Evolutionary conservation across 2,113 vertebrate genomes (phyloP).

Genomic region (Podarcis cretensis): DNA sequence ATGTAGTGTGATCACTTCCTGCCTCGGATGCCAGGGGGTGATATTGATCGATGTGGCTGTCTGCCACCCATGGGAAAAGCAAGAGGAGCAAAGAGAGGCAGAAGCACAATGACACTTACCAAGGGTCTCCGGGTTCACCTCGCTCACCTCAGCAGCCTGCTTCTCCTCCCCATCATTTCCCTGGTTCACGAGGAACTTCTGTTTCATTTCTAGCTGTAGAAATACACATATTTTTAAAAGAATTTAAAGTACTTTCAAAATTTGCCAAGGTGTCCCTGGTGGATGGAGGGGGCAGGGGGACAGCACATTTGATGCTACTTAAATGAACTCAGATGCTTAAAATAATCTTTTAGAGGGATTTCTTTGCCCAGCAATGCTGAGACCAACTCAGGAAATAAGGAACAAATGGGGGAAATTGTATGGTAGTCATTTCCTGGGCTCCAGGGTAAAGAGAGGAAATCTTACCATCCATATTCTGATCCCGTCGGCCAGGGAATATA

Average conservation of each 20-base stretch:
- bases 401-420: too few relatives aligned
- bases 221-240: constrained; percentile 26
- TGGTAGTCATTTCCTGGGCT: too few relatives aligned
- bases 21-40: too few relatives aligned
- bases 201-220: constrained; percentile 95
- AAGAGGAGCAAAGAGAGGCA: neutral
- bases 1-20: too few relatives aligned
- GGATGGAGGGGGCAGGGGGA: neutral
- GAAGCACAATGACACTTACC: constrained; percentile 76
- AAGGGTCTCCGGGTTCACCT: constrained; percentile 87
- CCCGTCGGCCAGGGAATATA: constrained; percentile 89
- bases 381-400: neutral
- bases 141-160: constrained; percentile 62
- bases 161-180: constrained; percentile 79
- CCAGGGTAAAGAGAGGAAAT: constrained; percentile 8
- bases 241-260: constrained; percentile 42
- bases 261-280: neutral
- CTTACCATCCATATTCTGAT: constrained; percentile 99
- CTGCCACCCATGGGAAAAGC: too few relatives aligned
- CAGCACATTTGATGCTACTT: neutral
- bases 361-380: neutral
- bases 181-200: constrained; percentile 84
- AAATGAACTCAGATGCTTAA: neutral
- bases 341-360: neutral
- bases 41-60: too few relatives aligned